Base-by-base conservation (phyloP, 37 sponge, comb jelly and placozoan species). In the Agelas oroides region DNA sequence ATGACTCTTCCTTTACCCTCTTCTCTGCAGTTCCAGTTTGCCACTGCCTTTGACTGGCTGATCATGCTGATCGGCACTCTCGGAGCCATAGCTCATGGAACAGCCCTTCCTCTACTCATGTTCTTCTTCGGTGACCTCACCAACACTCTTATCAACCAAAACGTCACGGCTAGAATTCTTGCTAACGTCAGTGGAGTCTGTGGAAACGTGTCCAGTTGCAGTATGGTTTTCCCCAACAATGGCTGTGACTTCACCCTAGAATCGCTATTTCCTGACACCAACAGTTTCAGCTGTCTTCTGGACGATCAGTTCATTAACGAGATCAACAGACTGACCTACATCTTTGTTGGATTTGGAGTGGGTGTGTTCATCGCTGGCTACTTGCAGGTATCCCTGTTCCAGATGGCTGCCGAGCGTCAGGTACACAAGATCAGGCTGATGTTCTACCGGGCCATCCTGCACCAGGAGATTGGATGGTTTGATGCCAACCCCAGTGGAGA, bases 391-490 rank as follows among this genome's bases (percentile, higher is more conserved):
- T 77, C 53, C 24, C 73, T 80, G 70, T 86, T 81, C 54, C 57
- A 77, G 28, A 15, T 59, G 64, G 75, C 91, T 1, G 70, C 71
- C 12, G 73, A 86, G 53, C 87, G 82, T 5, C 92, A 91, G 84
- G 59, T 73, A 17, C 59, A 77, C 35, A 81, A 83, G 53, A 87
- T 94, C 37, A 53, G 91, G 17, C 35, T 71, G 70, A 21, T 0
- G 19, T 81, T 65, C 64, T 94, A 77, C 75, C 54, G 71, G 8
- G 72, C 91, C 33, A 70, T 94, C 35, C 84, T 94, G 75, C 77
- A 88, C 30, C 94, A 93, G 87, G 81, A 96, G n/a, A 68, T 88
- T 32, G 86, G 78, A 12, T 96, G 88, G 92, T 96, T 94, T 83
- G 97, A 96, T 67, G 77, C 53, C 18, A 91, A 83, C 59, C 59